Conservation (phyloP, 1,140 invertebrate species). For the Rhagoletis zephyria region DNA sequence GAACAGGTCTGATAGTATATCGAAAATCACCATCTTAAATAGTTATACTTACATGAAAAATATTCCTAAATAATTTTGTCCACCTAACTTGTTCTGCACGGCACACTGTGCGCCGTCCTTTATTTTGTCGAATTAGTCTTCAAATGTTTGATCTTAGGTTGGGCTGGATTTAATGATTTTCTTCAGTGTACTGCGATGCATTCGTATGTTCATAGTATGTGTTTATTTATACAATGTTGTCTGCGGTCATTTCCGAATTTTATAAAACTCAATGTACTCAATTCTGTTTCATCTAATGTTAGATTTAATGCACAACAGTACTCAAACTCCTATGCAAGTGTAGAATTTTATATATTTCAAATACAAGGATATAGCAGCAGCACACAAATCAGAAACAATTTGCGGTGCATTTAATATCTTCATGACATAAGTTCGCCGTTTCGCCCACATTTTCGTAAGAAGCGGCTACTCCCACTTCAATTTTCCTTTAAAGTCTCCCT, state of each 20-base stretch:
- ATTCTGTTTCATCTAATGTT: not conserved
- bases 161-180: not conserved
- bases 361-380: not conserved
- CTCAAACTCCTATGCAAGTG: not conserved
- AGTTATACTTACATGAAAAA: no score
- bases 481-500: not conserved
- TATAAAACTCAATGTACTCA: conserved; percentile 12
- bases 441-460: not conserved
- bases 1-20: no score
- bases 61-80: no score
- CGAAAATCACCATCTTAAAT: no score
- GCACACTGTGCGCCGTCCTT: no score
- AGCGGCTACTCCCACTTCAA: not conserved
- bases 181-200: not conserved
- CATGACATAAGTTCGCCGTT: not conserved
- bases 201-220: no score
- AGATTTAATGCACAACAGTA: not conserved
- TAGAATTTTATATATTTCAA: not conserved
- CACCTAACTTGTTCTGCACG: no score
- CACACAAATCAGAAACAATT: not conserved
- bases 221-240: conserved; percentile 3
- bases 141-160: no score
- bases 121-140: no score
- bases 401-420: conserved; percentile 17
- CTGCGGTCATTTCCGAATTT: conserved; percentile 25